Base-by-base conservation (phyloP, 1,140 invertebrate species). In the Sinella curviseta region DNA sequence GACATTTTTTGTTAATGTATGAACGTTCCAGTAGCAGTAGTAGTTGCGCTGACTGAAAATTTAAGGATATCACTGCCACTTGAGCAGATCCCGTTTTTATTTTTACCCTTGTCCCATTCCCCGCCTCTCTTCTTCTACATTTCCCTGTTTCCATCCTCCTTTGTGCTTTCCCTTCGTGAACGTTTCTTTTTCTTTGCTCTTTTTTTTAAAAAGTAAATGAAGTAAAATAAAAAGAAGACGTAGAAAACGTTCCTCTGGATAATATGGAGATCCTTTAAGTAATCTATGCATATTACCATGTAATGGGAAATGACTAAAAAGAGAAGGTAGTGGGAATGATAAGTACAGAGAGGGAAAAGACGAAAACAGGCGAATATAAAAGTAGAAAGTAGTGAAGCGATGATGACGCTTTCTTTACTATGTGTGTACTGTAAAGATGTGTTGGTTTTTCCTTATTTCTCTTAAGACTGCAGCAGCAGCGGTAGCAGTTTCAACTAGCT, bases 131-230 rank as follows among this genome's bases (percentile, higher is more conserved):
- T 60, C 24, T 60, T 26, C 24, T 60, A 60, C n/a, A n/a, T n/a
- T n/a, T n/a, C n/a, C n/a, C n/a, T n/a, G n/a, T n/a, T 60, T 60
- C 24, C 55, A 17, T 60, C n/a, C 55, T 60, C 24, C 55, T 24
- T 24, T 60, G 3, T 26, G 12, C 24, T 14, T 60, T 60, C 24
- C 55, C n/a, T 60, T 17, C n/a, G 55, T 60, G 24, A n/a, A 14
- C 55, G n/a, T 60, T 60, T 60, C n/a, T 24, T n/a, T 60, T 60
- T 60, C n/a, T 60, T 60, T n/a, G n/a, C n/a, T n/a, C n/a, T n/a
- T n/a, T n/a, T n/a, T n/a, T n/a, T n/a, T n/a, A n/a, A n/a, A n/a
- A 60, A 60, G 55, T 24, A 60, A 60, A 60, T 60, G 55, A 60
- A 60, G 55, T 60, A 60, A 24, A 60, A 60, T 60, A 60, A 60